Conservation (phyloP, 2,797 vertebrate genomes). For the Urosaurus nigricauda region DNA sequence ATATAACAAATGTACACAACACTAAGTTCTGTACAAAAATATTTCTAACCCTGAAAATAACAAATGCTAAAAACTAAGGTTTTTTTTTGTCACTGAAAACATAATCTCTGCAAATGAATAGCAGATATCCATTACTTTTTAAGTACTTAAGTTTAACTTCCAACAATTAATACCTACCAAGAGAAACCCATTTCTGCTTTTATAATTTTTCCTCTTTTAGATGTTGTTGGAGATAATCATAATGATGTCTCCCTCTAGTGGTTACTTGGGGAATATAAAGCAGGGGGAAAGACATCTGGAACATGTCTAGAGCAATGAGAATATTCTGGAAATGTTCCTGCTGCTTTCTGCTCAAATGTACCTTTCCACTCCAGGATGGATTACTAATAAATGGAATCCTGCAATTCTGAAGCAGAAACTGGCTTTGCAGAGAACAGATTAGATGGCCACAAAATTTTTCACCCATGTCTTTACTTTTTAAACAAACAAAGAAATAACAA, state of each 20-base stretch:
- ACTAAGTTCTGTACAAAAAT: background rate
- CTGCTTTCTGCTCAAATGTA: background rate
- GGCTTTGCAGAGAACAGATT: background rate
- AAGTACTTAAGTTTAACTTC: background rate
- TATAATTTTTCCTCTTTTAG: background rate
- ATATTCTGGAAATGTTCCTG: background rate
- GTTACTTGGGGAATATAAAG: slow-evolving; percentile 50
- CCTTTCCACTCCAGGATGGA: background rate
- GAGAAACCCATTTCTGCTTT: background rate
- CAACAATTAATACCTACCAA: background rate
- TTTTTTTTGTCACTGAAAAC: background rate
- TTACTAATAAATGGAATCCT: background rate
- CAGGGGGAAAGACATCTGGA: background rate
- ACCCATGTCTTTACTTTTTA: background rate
- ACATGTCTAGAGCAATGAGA: background rate
- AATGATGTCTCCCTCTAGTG: slow-evolving; percentile 77
- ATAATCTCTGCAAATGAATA: background rate
- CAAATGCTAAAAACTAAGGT: background rate
- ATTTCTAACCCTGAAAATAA: background rate
- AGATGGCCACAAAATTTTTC: background rate
- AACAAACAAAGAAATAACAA: background rate
- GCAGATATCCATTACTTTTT: background rate
- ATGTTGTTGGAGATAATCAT: slow-evolving; percentile 33
- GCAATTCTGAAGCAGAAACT: background rate
- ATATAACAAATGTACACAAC: background rate